Percentiles rank a stretch among this genome's conserved stretches.
Evolutionary conservation across 2,888 invertebrate genomes (phyloP).

Genomic region (Pollenia labialis): DNA sequence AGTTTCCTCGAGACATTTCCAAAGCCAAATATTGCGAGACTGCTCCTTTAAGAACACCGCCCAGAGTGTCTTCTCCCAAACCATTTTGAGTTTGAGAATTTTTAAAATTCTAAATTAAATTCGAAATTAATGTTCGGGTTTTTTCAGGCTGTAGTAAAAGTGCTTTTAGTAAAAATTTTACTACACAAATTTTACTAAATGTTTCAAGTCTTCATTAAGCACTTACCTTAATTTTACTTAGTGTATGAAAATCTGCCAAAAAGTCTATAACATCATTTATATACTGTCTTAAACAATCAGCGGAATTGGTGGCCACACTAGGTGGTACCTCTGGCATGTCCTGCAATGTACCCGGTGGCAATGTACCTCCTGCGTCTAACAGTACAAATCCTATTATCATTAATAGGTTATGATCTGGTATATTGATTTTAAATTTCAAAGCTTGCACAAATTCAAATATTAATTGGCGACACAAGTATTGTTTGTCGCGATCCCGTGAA

Average conservation of each 20-base stretch:
- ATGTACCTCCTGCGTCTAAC: conserved; percentile 95
- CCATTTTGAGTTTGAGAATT: conserved; percentile 88
- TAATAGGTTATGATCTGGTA: conserved; percentile 97
- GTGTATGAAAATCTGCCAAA: conserved; percentile 97
- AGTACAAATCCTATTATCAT: conserved; percentile 94
- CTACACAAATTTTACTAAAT: not conserved
- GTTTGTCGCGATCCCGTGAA: conserved; percentile 96
- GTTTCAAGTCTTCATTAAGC: not conserved
- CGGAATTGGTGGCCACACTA: conserved; percentile 91
- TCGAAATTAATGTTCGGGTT: not conserved
- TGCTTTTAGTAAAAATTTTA: too few species aligned
- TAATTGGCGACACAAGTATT: conserved; percentile 94
- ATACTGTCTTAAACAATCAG: conserved; percentile 97
- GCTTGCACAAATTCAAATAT: conserved; percentile 98
- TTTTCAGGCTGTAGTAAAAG: too few species aligned
- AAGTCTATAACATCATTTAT: conserved; percentile 97
- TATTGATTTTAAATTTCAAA: conserved; percentile 95
- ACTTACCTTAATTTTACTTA: conserved; percentile 96
- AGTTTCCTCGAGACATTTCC: conserved; percentile 95
- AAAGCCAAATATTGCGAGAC: conserved; percentile 96
- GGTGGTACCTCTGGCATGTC: conserved; percentile 85
- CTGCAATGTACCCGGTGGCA: conserved; percentile 90
- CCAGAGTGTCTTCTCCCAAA: conserved; percentile 97
- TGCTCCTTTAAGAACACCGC: conserved; percentile 97
- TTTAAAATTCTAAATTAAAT: conserved; percentile 79